Percentiles rank a stretch among this genome's conserved stretches.
These are phyloP conservation scores for Echinometra lucunter DNA, from an alignment of 53 echinoderm and acorn worm species.

Conservation along the genomic window DNA sequence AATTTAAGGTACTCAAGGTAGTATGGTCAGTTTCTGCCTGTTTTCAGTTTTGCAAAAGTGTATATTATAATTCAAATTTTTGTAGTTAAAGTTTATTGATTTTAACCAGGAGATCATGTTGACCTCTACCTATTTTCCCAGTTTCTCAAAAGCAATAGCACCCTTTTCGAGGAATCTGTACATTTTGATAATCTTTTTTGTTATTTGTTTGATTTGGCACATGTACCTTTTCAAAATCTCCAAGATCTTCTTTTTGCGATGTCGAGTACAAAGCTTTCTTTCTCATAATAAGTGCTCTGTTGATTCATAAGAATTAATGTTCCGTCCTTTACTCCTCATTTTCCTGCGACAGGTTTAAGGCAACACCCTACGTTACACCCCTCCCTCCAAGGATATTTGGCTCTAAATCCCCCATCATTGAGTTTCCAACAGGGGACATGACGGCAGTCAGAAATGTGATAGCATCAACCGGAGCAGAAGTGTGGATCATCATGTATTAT, in stretches of 20 bases:
- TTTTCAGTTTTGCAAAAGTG: neutral
- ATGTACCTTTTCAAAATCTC: neutral
- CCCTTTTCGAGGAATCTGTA: too few relatives aligned
- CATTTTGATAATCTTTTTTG: too few relatives aligned
- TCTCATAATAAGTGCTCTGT: neutral
- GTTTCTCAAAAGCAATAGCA: too few relatives aligned
- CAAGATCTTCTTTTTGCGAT: neutral
- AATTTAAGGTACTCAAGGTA: neutral
- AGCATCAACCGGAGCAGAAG: conserved; percentile 74
- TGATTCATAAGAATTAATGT: neutral
- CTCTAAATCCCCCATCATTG: conserved; percentile 76
- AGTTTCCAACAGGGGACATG: conserved; percentile 84
- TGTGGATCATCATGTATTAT: conserved; percentile 95
- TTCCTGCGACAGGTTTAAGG: conserved; percentile 26
- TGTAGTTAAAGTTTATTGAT: neutral
- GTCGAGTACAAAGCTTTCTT: neutral
- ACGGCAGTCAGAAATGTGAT: conserved; percentile 71
- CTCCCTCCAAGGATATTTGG: conserved; percentile 79
- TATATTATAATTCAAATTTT: neutral
- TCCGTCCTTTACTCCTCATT: neutral
- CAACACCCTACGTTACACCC: conserved; percentile 10
- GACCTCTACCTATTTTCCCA: neutral
- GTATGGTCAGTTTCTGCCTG: neutral
- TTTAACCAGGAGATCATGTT: neutral
- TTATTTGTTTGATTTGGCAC: neutral